phyloP scores from a whole-genome alignment of 2,113 vertebrate genomes.

The Dendrocopos noguchii region DNA sequence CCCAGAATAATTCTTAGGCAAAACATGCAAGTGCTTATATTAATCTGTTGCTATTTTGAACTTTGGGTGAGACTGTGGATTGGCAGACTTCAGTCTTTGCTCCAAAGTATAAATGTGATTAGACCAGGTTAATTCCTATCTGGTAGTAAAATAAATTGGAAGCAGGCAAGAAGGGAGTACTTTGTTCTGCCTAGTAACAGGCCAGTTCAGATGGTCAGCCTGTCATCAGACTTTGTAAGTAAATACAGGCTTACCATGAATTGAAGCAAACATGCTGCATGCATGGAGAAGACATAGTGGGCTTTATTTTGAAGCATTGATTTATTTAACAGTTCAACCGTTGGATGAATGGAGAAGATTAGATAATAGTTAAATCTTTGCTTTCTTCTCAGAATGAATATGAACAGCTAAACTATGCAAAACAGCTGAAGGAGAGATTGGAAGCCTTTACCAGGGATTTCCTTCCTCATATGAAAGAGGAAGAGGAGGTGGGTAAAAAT shows the following conservation, averaged over 20 bases:
- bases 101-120: not conserved
- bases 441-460: constrained; percentile 98
- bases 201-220: not conserved
- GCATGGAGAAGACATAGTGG: not conserved
- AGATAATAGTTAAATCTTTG: not conserved
- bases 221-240: not conserved
- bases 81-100: not conserved
- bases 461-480: constrained; percentile 99
- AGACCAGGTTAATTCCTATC: not conserved
- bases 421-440: constrained; percentile 93
- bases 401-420: constrained; percentile 97
- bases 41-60: not conserved
- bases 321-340: not conserved
- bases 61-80: not conserved
- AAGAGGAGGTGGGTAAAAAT: constrained; percentile 89
- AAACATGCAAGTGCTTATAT: not conserved
- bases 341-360: not conserved
- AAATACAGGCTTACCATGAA: not conserved
- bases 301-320: not conserved
- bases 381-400: constrained; percentile 87
- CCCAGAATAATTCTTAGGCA: not conserved
- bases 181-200: not conserved
- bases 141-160: not conserved
- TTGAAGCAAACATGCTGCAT: not conserved
- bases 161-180: not conserved